Evolutionary conservation across 1,140 invertebrate species (phyloP).

Genomic region (Ceratina calcarata): DNA sequence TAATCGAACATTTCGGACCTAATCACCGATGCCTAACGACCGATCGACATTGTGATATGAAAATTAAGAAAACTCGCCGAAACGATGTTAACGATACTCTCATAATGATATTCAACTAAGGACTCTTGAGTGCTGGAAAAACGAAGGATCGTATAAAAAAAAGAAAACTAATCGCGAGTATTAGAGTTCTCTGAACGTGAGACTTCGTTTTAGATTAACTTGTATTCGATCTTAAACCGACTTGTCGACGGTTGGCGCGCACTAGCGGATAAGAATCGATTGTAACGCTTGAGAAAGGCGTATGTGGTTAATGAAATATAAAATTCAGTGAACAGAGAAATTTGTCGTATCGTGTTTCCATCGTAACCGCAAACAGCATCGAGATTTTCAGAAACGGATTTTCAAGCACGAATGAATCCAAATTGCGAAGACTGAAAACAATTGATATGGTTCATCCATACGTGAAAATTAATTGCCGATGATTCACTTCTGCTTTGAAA

Average conservation of each 20-base stretch:
- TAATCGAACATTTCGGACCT: slow-evolving; percentile 7
- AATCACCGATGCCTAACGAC: slow-evolving; percentile 25
- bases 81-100: not conserved
- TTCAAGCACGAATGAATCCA: slow-evolving; percentile 19
- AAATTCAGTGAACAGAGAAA: slow-evolving; percentile 66
- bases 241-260: slow-evolving; percentile 24
- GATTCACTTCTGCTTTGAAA: slow-evolving; percentile 16
- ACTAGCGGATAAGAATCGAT: slow-evolving; percentile 54
- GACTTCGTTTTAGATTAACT: slow-evolving; percentile 55
- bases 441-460: not conserved
- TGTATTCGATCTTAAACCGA: slow-evolving; percentile 42
- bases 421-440: not conserved
- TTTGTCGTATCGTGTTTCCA: slow-evolving; percentile 36
- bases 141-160: too few relatives aligned
- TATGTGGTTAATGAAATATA: slow-evolving; percentile 61
- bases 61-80: not conserved
- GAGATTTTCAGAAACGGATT: slow-evolving; percentile 16
- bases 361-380: slow-evolving; percentile 20
- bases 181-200: slow-evolving; percentile 28
- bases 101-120: not conserved
- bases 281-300: slow-evolving; percentile 44
- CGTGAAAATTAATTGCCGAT: not conserved
- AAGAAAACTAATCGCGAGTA: slow-evolving; percentile 15
- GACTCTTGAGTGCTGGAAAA: too few relatives aligned
- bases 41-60: slow-evolving; percentile 39